Conservation (phyloP, 2,888 invertebrate species). For the Coenonympha arcania region DNA sequence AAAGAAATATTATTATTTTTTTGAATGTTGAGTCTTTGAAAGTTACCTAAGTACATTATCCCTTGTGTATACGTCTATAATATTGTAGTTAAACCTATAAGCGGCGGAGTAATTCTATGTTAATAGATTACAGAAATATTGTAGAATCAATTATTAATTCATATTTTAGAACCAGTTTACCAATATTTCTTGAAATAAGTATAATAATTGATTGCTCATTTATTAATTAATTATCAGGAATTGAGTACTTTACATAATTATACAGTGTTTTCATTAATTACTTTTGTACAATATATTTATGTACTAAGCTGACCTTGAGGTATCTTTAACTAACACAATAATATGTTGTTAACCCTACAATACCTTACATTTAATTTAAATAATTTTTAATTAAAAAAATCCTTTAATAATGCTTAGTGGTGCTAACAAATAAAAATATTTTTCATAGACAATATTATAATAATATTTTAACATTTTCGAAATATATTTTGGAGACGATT, state of each 20-base stretch:
- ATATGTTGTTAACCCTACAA: neutral
- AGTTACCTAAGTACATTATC: too few relatives aligned
- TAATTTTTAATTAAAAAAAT: constrained; percentile 31
- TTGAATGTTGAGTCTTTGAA: too few relatives aligned
- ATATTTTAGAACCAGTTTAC: too few relatives aligned
- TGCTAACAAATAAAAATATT: constrained; percentile 66
- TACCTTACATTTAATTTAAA: constrained; percentile 5
- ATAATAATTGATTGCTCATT: constrained; percentile 28
- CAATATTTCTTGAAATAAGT: too few relatives aligned
- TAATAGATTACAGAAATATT: too few relatives aligned
- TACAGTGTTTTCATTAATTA: neutral
- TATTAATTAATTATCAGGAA: constrained; percentile 24
- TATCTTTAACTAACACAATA: neutral
- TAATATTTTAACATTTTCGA: constrained; percentile 62
- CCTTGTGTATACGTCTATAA: too few relatives aligned
- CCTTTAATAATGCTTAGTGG: constrained; percentile 42
- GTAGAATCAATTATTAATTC: too few relatives aligned
- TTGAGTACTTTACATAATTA: constrained; percentile 22
- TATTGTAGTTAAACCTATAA: too few relatives aligned
- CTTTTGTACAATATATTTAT: neutral
- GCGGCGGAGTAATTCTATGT: too few relatives aligned
- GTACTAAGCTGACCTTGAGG: neutral
- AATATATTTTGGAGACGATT: constrained; percentile 57
- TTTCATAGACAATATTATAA: constrained; percentile 66
- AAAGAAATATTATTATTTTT: too few relatives aligned